Base-by-base conservation (phyloP, 2,888 invertebrate species). In the Drosophila macrospina region DNA sequence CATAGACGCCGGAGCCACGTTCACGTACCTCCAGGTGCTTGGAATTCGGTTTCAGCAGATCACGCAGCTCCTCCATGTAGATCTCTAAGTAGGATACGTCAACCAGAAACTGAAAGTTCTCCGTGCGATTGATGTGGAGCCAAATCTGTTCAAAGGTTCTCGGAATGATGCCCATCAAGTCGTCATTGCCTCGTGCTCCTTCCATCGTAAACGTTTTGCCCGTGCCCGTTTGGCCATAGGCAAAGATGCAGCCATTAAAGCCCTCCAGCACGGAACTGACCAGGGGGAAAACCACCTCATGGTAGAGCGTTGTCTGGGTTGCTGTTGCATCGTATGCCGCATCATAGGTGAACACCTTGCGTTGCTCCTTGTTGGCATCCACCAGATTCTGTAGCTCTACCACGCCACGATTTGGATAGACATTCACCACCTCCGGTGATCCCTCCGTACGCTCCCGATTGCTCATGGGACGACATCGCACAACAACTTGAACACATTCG, bases 171-270 rank as follows among this genome's bases (percentile, higher is more conserved):
- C 99, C 99, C 78, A 90, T 89, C 28, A 93, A 86, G n/a, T 96
- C 95, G n/a, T 94, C 93, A 77, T 95, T 94, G 39, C 93, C 93
- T 51, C 94, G 93, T 1, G 94, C 92, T 16, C 97, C 96, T 93
- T 95, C 95, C 95, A 95, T 95, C 10, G 95, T 95, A 78, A 93
- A 94, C 0, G 95, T 95, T 89, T 95, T 95, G 6, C 99, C 99
- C 0, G 99, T 99, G 69, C 99, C 99, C 0, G 99, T 99, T 93
- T 99, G 99, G 0, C 99, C 99, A 92, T 99, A 99, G 0, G 99
- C 99, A 93, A 99, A 99, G 80, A 99, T 98, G 84, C 99, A 99
- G 11, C 99, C 99, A 93, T 99, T 99, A 93, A 99, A 99, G 1
- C 99, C 99, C 90, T 97, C 96, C 69, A 99, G 94, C 5, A 99